A percentile compares a stretch with the other conserved stretches of the same genome.
Conservation (phyloP, 2,797 vertebrate genomes). For the Hybognathus amarus region DNA sequence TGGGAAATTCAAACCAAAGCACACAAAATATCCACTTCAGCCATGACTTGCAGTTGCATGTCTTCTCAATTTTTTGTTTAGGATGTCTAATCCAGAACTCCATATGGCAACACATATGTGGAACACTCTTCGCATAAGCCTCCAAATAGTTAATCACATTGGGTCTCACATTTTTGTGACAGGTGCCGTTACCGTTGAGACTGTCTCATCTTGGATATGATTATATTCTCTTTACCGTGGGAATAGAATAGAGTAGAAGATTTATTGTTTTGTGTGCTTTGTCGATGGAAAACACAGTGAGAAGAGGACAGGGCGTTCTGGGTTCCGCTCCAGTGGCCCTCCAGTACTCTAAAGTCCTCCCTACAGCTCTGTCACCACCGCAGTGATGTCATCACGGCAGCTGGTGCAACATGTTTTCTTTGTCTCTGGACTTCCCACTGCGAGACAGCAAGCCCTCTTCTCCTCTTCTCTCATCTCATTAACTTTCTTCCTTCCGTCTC, state of each 20-base stretch:
- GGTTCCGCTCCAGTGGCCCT: slow-evolving; percentile 28
- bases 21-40: not conserved
- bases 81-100: not conserved
- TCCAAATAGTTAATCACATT: not conserved
- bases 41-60: not conserved
- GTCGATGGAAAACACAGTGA: slow-evolving; percentile 22
- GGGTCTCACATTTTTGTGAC: not conserved
- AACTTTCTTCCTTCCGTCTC: slow-evolving; percentile 23
- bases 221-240: slow-evolving; percentile 29
- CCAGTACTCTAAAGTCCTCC: slow-evolving; percentile 3
- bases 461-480: slow-evolving; percentile 33
- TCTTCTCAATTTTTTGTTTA: not conserved
- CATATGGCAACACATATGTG: not conserved
- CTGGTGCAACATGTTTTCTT: slow-evolving; percentile 50
- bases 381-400: slow-evolving; percentile 52
- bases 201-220: not conserved
- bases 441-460: slow-evolving; percentile 33
- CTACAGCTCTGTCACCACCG: slow-evolving; percentile 9
- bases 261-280: slow-evolving; percentile 24
- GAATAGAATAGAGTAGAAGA: slow-evolving; percentile 22
- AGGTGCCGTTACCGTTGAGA: not conserved
- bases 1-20: not conserved
- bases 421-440: slow-evolving; percentile 51
- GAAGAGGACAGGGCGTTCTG: slow-evolving; percentile 38
- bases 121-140: not conserved